phyloP scores from a whole-genome alignment of 2,797 vertebrate genomes.

The Labroides dimidiatus region DNA sequence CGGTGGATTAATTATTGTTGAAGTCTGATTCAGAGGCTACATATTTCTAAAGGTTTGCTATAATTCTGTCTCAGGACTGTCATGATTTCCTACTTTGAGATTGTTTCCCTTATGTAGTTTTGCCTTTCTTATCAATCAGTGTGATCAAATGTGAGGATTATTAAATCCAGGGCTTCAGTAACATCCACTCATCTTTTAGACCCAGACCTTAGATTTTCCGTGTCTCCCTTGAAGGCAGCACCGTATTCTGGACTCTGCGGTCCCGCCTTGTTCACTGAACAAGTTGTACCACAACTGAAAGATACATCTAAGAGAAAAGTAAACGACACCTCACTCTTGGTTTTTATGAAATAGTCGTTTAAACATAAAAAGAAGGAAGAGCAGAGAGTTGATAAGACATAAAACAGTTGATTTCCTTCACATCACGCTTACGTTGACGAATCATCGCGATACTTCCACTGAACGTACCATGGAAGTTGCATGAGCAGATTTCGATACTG shows the following conservation, averaged over 20 bases:
- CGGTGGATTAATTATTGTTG: conserved; percentile 15
- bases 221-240: background rate
- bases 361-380: too few relatives aligned
- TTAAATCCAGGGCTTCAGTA: too few relatives aligned
- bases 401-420: background rate
- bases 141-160: fast-evolving
- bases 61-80: background rate
- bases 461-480: fast-evolving
- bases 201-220: background rate
- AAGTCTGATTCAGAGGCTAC: background rate
- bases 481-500: background rate
- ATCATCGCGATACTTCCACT: conserved; percentile 21
- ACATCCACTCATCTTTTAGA: too few relatives aligned
- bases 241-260: background rate
- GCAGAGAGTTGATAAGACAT: too few relatives aligned
- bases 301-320: background rate
- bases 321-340: background rate
- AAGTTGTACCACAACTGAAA: background rate
- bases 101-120: too few relatives aligned
- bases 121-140: too few relatives aligned
- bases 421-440: background rate
- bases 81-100: background rate
- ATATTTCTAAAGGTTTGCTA: background rate
- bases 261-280: background rate
- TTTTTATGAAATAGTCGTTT: too few relatives aligned